Evolutionary conservation across 1,140 invertebrate species (phyloP), one percentile per base, ranked within the genome.

Genomic region (Maconellicoccus hirsutus): DNA sequence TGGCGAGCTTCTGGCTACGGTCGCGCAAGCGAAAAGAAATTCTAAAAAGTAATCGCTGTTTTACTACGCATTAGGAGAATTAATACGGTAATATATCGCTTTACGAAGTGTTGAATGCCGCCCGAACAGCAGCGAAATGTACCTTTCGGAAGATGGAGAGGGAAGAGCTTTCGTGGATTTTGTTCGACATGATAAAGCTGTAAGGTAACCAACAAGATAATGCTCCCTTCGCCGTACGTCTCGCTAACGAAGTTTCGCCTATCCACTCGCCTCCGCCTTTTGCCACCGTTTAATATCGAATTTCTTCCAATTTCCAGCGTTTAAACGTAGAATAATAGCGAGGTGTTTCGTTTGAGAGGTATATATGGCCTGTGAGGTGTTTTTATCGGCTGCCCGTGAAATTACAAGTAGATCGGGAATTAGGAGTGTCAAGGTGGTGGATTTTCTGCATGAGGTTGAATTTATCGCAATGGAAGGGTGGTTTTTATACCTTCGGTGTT

Each of bases 181-280:
- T 52, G 42, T 52, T 52, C 42, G 42, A 52, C 42, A 52, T 19
- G 42, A 52, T 52, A 52, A 52, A 52, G 42, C 42, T 52, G n/a
- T 52, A 52, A 52, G 42, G 42, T 52, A 52, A 52, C 42, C 42
- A 52, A 52, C 42, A 52, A 52, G 42, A 52, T 52, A 52, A 52
- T 52, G n/a, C 42, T 52, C n/a, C 42, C 29, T 33, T 33, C 4
- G 29, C 12, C 4, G 42, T 52, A 52, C 42, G 2, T 6, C 2
- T 6, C n/a, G 42, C 42, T 52, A 52, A 52, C 42, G 42, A 52
- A 52, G 6, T 52, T 52, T 52, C n/a, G n/a, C 42, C 42, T 14
- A 14, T 14, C 33, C 6, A 38, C 6, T 38, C 6, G 14, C 33
- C 6, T 14, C 33, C 14, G 3, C n/a, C 42, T 52, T 19, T 52